A percentile compares a stretch with the other conserved stretches of the same genome.
phyloP scores from a whole-genome alignment of 2,888 invertebrate species.

The Eupithecia centaureata region DNA sequence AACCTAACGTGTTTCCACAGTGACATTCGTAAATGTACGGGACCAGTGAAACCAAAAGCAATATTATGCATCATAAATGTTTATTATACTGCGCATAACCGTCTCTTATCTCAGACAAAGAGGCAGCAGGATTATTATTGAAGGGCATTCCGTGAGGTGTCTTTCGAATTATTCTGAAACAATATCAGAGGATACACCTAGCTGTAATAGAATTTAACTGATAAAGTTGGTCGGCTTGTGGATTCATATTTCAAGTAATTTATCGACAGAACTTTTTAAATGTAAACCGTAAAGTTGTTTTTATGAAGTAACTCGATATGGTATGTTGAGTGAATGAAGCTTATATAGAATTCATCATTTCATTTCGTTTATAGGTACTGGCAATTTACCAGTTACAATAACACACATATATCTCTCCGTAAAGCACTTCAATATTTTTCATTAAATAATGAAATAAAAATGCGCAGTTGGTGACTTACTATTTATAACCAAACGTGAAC shows the following conservation, averaged over 20 bases:
- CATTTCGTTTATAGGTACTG: too few relatives aligned
- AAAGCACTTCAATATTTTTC: not conserved
- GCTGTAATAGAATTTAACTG: constrained; percentile 1
- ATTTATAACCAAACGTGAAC: not conserved
- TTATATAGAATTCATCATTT: too few relatives aligned
- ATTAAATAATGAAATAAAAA: not conserved
- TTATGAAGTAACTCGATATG: too few relatives aligned
- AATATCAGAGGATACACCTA: not conserved
- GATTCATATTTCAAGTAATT: too few relatives aligned
- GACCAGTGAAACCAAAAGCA: constrained; percentile 23
- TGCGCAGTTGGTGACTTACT: not conserved
- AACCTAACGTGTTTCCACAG: not conserved
- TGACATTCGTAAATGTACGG: constrained; percentile 24
- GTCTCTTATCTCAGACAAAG: constrained; percentile 22
- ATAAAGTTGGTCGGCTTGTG: not conserved
- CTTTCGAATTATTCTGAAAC: constrained; percentile 17
- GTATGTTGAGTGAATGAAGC: too few relatives aligned
- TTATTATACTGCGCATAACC: constrained; percentile 21
- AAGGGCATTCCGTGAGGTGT: constrained; percentile 21
- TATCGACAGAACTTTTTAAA: too few relatives aligned
- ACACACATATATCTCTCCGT: not conserved
- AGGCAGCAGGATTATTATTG: constrained; percentile 17
- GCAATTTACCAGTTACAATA: too few relatives aligned
- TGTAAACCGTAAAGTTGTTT: too few relatives aligned
- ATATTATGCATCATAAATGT: constrained; percentile 29